Conservation (phyloP, 2,888 invertebrate genomes). For the Lithodes maja region DNA sequence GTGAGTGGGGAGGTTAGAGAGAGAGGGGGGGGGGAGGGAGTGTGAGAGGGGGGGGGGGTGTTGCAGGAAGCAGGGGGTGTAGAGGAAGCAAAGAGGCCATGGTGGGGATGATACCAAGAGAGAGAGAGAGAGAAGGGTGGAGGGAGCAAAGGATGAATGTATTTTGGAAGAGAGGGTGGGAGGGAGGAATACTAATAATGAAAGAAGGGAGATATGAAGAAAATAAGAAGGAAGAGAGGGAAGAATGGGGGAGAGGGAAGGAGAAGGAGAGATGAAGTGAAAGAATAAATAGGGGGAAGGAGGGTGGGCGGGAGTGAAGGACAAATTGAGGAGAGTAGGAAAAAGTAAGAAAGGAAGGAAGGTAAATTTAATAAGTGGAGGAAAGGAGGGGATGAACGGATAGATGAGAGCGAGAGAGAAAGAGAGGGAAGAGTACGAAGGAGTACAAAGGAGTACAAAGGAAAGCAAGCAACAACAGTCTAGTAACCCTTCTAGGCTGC, state of each 20-base stretch:
- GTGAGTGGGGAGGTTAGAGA: background rate
- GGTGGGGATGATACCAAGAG: background rate
- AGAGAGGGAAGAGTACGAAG: background rate
- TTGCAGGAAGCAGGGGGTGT: background rate
- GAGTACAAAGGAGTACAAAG: too few species aligned
- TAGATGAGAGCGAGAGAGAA: background rate
- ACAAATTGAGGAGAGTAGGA: background rate
- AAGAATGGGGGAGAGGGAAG: background rate
- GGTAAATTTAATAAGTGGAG: background rate
- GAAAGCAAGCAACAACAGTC: too few species aligned
- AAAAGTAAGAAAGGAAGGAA: background rate
- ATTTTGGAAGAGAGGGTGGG: background rate
- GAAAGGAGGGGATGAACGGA: background rate
- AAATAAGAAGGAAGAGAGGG: background rate
- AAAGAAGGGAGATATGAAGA: slow-evolving; percentile 4
- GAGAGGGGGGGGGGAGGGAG: slow-evolving; percentile 6
- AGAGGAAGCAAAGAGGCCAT: background rate
- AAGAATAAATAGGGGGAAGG: background rate
- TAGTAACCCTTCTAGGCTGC: too few species aligned
- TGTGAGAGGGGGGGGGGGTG: background rate
- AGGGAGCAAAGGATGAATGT: background rate
- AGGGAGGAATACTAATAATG: background rate
- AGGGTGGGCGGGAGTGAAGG: background rate
- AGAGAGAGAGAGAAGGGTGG: background rate
- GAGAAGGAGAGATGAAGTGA: background rate